Base-by-base conservation (phyloP, 2,797 vertebrate genomes). In the Fistularia commersonii region DNA sequence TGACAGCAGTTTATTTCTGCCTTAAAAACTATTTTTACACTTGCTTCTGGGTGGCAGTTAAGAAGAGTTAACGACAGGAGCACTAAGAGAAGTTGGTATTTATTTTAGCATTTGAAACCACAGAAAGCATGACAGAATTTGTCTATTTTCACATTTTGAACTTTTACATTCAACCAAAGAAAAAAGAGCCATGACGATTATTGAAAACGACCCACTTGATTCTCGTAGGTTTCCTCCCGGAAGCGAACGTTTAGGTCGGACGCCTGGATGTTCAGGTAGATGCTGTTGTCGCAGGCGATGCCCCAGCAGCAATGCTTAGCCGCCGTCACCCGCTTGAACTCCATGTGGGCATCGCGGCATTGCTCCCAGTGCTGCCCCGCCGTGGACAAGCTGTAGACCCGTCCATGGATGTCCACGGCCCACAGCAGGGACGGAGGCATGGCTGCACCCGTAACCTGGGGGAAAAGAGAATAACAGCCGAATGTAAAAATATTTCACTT, bases 171-270 rank as follows among this genome's bases (percentile, higher is more conserved):
- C 2, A 41, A 11, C 11, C 13, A 12, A 6, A 41, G 13, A 6
- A 41, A 10, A 6, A 11, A 41, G 6, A 41, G 39, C 11, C 11
- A 41, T 42, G 8, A 42, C 11, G 14, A 3, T 23, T 13, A 13
- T 2, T 13, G 32, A 41, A 34, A 15, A 43, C 48, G 10, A 60
- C 69, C 36, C 82, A 97, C 97, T 86, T 99, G 95, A 51, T 99
- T 99, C 85, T 99, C 97, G 9, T 93, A 99, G 52, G 94, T 91
- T 77, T 98, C 95, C 65, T 99, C 97, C 47, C 93, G 91, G 86
- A 89, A 91, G 35, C 97, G 91, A 57, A 98, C 90, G 2, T 94
- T 92, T 51, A 99, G 82, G 0, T 98, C 95, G 0, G 91, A 93
- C 0, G 93, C 89, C 0, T 93, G 91, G 51, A 99, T 77, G 0